phyloP scores from a whole-genome alignment of 2,888 invertebrate genomes.

The Zygothrica quintamaculata region DNA sequence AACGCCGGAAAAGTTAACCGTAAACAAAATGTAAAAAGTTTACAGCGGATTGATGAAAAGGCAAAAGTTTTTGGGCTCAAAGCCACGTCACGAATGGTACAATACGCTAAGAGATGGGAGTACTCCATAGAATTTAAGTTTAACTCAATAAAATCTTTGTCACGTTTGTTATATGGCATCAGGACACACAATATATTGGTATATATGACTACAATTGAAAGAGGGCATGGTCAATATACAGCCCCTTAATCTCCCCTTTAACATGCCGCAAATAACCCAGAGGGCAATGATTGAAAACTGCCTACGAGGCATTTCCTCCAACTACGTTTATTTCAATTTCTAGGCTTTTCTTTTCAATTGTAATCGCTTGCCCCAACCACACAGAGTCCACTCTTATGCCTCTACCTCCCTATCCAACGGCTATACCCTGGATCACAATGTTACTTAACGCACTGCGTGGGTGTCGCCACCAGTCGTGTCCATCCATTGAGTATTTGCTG shows the following conservation, averaged over 20 bases:
- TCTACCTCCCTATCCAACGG: neutral
- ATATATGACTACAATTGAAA: constrained; percentile 28
- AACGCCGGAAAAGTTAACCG: constrained; percentile 33
- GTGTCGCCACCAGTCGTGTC: constrained; percentile 38
- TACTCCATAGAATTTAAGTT: constrained; percentile 31
- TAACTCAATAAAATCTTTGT: constrained; percentile 60
- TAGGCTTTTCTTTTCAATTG: constrained; percentile 54
- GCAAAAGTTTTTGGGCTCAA: constrained; percentile 41
- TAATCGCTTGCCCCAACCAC: constrained; percentile 26
- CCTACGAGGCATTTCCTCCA: constrained; percentile 41
- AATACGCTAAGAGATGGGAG: neutral
- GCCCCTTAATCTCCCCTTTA: constrained; percentile 1
- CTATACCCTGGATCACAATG: constrained; percentile 25
- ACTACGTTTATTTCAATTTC: constrained; percentile 45
- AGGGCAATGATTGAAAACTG: constrained; percentile 34
- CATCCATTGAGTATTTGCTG: constrained; percentile 70
- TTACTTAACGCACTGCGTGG: constrained; percentile 56
- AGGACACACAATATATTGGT: neutral
- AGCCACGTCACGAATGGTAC: constrained; percentile 39
- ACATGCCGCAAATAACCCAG: constrained; percentile 17
- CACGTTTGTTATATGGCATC: neutral
- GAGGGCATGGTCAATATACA: constrained; percentile 5
- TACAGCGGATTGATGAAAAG: constrained; percentile 47
- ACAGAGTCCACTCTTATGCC: neutral
- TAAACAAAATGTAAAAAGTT: constrained; percentile 47